Evolutionary conservation across 2,113 vertebrate species (phyloP).

Genomic region (Erythrocercus mccallii): DNA sequence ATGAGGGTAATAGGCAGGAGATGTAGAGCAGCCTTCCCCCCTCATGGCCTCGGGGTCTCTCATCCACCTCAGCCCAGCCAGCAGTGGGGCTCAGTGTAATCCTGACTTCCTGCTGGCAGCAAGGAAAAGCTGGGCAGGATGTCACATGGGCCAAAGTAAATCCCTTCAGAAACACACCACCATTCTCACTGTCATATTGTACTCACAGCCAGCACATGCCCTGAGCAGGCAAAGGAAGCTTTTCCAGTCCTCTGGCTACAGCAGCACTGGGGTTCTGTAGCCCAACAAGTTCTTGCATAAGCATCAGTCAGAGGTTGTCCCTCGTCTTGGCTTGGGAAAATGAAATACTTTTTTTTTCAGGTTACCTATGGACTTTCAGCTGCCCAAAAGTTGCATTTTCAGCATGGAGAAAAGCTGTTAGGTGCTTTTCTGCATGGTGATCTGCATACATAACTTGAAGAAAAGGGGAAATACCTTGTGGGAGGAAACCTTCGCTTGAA

Average conservation of each 20-base stretch:
- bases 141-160: not conserved
- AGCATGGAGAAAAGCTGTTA: not conserved
- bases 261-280: fast-evolving
- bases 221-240: not conserved
- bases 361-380: not conserved
- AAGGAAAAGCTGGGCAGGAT: not conserved
- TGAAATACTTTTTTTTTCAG: not conserved
- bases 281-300: not conserved
- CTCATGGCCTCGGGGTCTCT: not conserved
- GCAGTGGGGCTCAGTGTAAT: not conserved
- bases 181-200: fast-evolving
- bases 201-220: not conserved
- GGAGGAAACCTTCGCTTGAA: not conserved
- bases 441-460: not conserved
- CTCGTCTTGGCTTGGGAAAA: not conserved
- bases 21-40: not conserved
- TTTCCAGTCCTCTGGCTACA: not conserved
- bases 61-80: not conserved
- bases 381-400: not conserved
- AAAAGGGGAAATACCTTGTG: not conserved
- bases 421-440: not conserved
- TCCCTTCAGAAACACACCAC: not conserved
- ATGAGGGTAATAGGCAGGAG: not conserved
- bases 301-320: not conserved
- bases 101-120: not conserved